Evolutionary conservation across 2,888 invertebrate species (phyloP).

Genomic region (Dioctria rufipes): DNA sequence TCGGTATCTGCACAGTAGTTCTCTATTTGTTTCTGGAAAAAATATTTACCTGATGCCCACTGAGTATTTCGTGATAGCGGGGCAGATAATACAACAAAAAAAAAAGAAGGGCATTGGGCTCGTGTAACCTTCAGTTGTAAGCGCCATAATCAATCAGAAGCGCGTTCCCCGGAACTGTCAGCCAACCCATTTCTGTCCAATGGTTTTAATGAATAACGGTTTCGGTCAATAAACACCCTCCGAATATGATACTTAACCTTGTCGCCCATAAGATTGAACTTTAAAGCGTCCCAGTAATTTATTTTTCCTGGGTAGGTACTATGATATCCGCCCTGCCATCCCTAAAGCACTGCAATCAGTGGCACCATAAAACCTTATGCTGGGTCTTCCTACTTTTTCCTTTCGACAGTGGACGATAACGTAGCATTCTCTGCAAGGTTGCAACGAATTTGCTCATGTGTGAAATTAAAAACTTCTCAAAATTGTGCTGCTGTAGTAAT

Average conservation of each 20-base stretch:
- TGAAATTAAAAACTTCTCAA: slow-evolving; percentile 52
- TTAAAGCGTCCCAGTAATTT: slow-evolving; percentile 37
- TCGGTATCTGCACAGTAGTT: slow-evolving; percentile 10
- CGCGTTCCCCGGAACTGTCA: slow-evolving; percentile 29
- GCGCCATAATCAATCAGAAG: slow-evolving; percentile 33
- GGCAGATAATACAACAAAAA: no score
- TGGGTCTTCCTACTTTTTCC: neutral
- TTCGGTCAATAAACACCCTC: slow-evolving; percentile 41
- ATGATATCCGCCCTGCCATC: neutral
- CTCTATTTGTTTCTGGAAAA: neutral
- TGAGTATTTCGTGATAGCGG: neutral
- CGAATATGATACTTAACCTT: slow-evolving; percentile 45
- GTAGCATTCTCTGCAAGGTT: neutral
- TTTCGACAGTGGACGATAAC: neutral
- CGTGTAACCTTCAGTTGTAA: slow-evolving; percentile 9
- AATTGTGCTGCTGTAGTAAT: slow-evolving; percentile 13
- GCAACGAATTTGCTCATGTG: slow-evolving; percentile 35
- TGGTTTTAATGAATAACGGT: slow-evolving; percentile 10
- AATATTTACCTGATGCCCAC: slow-evolving; percentile 8
- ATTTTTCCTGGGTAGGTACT: neutral
- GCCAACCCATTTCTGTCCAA: neutral
- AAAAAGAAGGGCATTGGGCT: neutral
- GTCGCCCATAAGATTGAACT: slow-evolving; percentile 33
- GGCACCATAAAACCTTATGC: slow-evolving; percentile 17
- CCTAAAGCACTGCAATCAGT: slow-evolving; percentile 6